These are phyloP conservation scores for Nephrotoma appendiculata DNA, from an alignment of 2,888 invertebrate species.

Conservation along the genomic window DNA sequence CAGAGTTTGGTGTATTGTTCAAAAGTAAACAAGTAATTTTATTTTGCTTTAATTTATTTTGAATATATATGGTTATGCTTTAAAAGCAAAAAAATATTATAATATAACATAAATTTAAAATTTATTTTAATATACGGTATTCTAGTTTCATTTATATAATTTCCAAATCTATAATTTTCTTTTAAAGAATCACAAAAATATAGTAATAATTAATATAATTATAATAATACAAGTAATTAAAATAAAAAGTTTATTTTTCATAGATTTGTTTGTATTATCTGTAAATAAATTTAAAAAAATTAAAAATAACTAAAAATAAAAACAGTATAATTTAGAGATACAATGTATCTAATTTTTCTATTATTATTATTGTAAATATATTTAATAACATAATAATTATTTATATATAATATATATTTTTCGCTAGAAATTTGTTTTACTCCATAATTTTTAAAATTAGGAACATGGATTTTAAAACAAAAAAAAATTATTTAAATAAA, in stretches of 20 bases:
- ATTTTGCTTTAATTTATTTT: neutral
- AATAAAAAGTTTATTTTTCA: neutral
- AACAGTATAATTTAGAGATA: neutral
- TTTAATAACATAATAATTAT: neutral
- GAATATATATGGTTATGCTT: neutral
- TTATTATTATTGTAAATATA: neutral
- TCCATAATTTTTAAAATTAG: neutral
- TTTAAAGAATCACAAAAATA: conserved; percentile 1
- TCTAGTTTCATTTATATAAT: neutral
- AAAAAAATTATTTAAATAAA: neutral
- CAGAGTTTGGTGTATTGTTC: too few relatives aligned
- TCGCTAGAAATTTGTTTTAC: neutral
- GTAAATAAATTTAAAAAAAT: neutral
- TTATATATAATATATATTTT: neutral
- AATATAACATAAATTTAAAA: neutral
- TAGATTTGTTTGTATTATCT: neutral
- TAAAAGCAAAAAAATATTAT: neutral
- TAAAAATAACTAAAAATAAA: neutral
- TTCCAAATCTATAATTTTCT: neutral
- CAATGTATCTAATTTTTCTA: conserved; percentile 4
- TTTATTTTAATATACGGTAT: too few relatives aligned
- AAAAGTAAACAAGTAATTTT: neutral
- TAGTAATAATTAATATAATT: neutral
- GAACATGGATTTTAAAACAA: neutral
- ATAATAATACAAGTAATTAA: neutral